A percentile compares a stretch with the other conserved stretches of the same genome.
These are phyloP conservation scores for Drosophila serrata DNA, from an alignment of 1,140 invertebrate genomes.

Conservation along the genomic window DNA sequence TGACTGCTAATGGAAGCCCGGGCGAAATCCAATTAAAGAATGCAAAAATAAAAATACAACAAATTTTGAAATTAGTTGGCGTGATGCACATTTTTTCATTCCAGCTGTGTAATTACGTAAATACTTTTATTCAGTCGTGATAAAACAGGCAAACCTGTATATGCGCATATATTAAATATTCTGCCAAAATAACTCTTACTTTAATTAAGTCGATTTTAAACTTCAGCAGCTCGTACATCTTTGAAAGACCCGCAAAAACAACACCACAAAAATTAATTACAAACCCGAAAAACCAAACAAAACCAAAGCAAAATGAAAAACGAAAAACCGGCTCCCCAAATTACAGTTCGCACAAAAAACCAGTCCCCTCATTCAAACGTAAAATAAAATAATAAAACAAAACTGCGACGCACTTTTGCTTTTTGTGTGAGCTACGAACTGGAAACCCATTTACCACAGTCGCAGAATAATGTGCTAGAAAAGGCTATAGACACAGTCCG, in stretches of 20 bases:
- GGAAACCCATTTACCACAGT: slow-evolving; percentile 37
- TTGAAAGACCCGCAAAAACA: slow-evolving; percentile 14
- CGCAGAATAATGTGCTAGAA: slow-evolving; percentile 8
- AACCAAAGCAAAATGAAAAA: slow-evolving; percentile 46
- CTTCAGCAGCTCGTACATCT: slow-evolving; percentile 20
- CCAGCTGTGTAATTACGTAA: slow-evolving; percentile 9
- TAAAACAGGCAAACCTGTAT: slow-evolving; percentile 27
- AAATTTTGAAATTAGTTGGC: background rate
- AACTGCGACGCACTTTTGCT: slow-evolving; percentile 68
- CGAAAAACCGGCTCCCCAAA: slow-evolving; percentile 55
- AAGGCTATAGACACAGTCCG: slow-evolving; percentile 16
- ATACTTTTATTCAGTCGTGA: background rate
- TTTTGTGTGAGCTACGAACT: slow-evolving; percentile 32
- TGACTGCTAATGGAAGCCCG: slow-evolving; percentile 11
- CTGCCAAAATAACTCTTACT: slow-evolving; percentile 29
- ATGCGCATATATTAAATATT: slow-evolving; percentile 9
- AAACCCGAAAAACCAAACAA: slow-evolving; percentile 22
- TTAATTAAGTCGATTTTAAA: slow-evolving; percentile 35
- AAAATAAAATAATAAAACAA: slow-evolving; percentile 40
- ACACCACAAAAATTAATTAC: slow-evolving; percentile 28
- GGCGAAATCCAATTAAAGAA: slow-evolving; percentile 18
- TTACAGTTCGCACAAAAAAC: slow-evolving; percentile 61
- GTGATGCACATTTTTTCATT: slow-evolving; percentile 12
- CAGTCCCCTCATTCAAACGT: slow-evolving; percentile 27
- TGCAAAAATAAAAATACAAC: background rate